These are phyloP conservation scores for Ormyrus rosae DNA, from an alignment of 2,888 invertebrate species.

Conservation along the genomic window DNA sequence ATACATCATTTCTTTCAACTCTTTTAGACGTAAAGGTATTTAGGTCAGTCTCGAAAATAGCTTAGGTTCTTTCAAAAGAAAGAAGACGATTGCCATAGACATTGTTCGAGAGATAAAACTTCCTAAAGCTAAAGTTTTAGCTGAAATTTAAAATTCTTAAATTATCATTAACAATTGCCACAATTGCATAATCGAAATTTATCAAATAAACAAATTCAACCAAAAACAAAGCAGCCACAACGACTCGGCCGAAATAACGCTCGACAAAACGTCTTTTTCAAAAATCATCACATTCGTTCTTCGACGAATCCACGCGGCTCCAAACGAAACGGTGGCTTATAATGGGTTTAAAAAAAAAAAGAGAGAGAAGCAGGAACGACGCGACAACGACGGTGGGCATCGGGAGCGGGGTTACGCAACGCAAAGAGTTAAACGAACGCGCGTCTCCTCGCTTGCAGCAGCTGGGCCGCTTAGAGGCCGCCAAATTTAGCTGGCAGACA, in stretches of 20 bases:
- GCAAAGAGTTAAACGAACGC: conserved; percentile 69
- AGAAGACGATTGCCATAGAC: conserved; percentile 24
- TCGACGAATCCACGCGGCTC: too few species aligned
- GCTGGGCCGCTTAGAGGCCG: conserved; percentile 63
- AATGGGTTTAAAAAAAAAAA: neutral
- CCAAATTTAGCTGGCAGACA: conserved; percentile 71
- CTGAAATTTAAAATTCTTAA: too few species aligned
- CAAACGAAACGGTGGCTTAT: neutral
- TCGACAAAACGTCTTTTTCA: too few species aligned
- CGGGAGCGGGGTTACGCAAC: conserved; percentile 64
- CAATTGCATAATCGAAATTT: too few species aligned
- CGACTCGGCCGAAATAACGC: neutral
- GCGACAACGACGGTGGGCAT: neutral
- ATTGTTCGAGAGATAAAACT: too few species aligned
- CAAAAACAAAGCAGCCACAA: neutral
- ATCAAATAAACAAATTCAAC: too few species aligned
- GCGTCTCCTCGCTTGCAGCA: conserved; percentile 48
- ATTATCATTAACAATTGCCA: too few species aligned
- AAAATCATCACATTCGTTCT: too few species aligned
- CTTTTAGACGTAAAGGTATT: conserved; percentile 33
- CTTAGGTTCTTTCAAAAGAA: conserved; percentile 31
- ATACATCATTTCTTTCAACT: conserved; percentile 36
- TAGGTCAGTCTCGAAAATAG: conserved; percentile 49
- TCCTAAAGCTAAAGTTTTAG: too few species aligned
- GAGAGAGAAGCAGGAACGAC: neutral